A percentile compares a stretch with the other conserved stretches of the same genome.
Conservation (phyloP, 1,140 invertebrate species). For the Tetragonula clypearis region DNA sequence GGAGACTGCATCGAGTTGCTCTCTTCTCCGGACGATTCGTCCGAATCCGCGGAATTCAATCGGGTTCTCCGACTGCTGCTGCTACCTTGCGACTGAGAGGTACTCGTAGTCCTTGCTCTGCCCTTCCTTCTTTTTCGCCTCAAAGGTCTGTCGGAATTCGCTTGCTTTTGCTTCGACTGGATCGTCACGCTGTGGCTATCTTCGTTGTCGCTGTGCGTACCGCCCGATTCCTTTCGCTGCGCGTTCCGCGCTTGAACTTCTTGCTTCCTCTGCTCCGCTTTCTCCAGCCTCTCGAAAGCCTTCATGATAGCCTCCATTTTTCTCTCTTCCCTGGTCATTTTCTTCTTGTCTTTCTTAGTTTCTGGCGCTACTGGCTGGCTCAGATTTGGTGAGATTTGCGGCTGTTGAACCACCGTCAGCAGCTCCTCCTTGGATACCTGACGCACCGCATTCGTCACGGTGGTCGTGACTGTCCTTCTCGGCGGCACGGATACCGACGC, state of each 20-base stretch:
- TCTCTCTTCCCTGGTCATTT: slow-evolving; percentile 94
- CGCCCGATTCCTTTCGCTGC: slow-evolving; percentile 81
- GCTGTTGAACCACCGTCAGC: slow-evolving; percentile 13
- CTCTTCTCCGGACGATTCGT: slow-evolving; percentile 87
- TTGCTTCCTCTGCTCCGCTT: slow-evolving; percentile 89
- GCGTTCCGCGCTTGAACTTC: slow-evolving; percentile 85
- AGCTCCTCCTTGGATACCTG: slow-evolving; percentile 65
- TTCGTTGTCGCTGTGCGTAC: slow-evolving; percentile 81
- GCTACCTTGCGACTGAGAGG: slow-evolving; percentile 79
- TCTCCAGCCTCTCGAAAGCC: slow-evolving; percentile 93
- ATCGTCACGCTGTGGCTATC: slow-evolving; percentile 68
- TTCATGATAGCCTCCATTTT: slow-evolving; percentile 98
- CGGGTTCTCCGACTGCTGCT: slow-evolving; percentile 83
- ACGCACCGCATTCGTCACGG: slow-evolving; percentile 45
- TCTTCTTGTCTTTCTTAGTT: slow-evolving; percentile 84
- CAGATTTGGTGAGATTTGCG: slow-evolving; percentile 44
- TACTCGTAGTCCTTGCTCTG: slow-evolving; percentile 84
- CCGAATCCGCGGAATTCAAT: slow-evolving; percentile 88
- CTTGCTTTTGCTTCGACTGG: slow-evolving; percentile 71
- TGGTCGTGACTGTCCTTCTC: slow-evolving; percentile 44
- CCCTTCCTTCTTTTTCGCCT: slow-evolving; percentile 84
- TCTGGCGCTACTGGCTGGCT: slow-evolving; percentile 75
- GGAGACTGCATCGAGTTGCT: slow-evolving; percentile 83
- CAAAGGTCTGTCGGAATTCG: slow-evolving; percentile 79
- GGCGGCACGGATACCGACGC: slow-evolving; percentile 53